Evolutionary conservation across 2,113 vertebrate genomes (phyloP), one percentile per base, ranked within the genome.

Genomic region (Gopherus evgoodei): DNA sequence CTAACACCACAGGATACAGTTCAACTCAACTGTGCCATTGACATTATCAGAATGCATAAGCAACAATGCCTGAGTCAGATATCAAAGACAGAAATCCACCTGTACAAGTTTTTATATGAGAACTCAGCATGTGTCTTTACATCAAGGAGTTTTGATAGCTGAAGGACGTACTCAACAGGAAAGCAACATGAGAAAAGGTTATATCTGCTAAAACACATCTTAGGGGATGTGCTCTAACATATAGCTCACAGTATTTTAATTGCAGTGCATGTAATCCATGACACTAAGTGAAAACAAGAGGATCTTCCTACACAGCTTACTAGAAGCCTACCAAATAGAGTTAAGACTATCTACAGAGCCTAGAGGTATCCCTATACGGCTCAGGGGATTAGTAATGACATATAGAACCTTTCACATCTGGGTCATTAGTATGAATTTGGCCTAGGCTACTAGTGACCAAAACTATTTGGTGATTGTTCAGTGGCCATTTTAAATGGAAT

Each of bases 101-200:
- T 11, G 42, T 19, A 47, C 8, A 2, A 59, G 87, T 84, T 84
- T 90, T 88, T 94, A 95, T 27, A 22, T 14, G 57, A 42, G 76
- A 38, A 94, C 75, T 93, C 87, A 90, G 54, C 90, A 54, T 76
- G 87, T 42, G 76, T 72, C 72, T 95, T 93, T 85, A 86, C 44
- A 91, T 85, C 91, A 93, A 90, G 92, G 86, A 89, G 81, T 96
- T 93, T 76, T 82, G 82, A 91, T 92, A 96, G 94, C 94, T 84
- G 83, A 57, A 38, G 95, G 80, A 89, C 24, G 75, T 76, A 89
- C 91, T 89, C 94, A 91, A 81, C 95, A 91, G 54, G 79, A 93
- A 95, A 95, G 83, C 57, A 92, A 79, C 84, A 52, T 49, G 93
- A 95, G 86, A 95, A 93, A 94, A 88, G 85, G n/a, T 84, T 90